Base-by-base conservation (phyloP, 2,113 vertebrate genomes). In the Microtus montanus region DNA sequence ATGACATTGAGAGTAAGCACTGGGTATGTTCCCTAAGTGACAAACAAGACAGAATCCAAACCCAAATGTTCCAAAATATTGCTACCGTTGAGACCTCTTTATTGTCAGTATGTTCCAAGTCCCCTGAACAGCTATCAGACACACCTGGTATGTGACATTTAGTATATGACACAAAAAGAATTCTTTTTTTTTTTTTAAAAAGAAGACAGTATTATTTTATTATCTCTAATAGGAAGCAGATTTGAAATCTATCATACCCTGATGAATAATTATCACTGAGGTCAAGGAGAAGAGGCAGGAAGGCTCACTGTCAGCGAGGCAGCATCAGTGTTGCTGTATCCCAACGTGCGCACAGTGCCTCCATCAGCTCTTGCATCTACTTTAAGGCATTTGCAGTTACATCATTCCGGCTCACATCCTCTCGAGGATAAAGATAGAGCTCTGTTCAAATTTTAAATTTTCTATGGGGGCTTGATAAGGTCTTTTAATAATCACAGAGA, bases 191-290 rank as follows among this genome's bases (percentile, higher is more conserved):
- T 71, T 35, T n/a, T n/a, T 15, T 63, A 19, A 19, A 54, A 80
- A 83, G 52, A 85, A 90, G 92, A 93, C 3, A 66, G 52, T 20
- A 90, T 92, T 87, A 86, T 92, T 92, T 94, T 91, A 91, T 89
- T 87, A 95, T 47, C 89, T 92, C 83, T 89, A 94, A 85, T 87
- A 61, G 84, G 75, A 92, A 97, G 75, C 86, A 95, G 85, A 95
- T 84, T 91, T 71, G 83, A 91, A 95, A 94, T 91, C 63, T 84
- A 52, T 79, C 86, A 89, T n/a, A 96, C 83, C 30, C 82, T 75
- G 89, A 88, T 90, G 94, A 92, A 71, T 84, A 89, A 96, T 96
- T 89, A 95, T 66, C 95, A 95, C 93, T 87, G 80, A 96, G 92
- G 85, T 86, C 54, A 73, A 87, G 75, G 74, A 64, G 24, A 54